phyloP scores from a whole-genome alignment of 1,140 invertebrate genomes.

The Cyphomyrmex costatus region DNA sequence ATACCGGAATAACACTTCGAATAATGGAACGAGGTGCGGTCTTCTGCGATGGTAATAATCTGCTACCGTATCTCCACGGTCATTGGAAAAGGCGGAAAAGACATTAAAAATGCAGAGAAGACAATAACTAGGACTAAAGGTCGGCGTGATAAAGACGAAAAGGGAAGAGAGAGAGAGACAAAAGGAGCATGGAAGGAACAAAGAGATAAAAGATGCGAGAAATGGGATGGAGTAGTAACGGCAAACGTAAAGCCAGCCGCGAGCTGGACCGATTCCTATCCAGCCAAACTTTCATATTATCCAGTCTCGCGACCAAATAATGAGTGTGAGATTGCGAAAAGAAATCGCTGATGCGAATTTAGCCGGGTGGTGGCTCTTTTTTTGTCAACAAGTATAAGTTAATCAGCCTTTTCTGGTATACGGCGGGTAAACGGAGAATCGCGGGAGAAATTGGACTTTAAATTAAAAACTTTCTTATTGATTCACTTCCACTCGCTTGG shows the following conservation, averaged over 20 bases:
- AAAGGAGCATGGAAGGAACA: background rate
- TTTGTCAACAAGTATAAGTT: conserved; percentile 49
- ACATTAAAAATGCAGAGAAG: conserved; percentile 58
- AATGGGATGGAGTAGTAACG: conserved; percentile 33
- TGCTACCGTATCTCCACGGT: conserved; percentile 6
- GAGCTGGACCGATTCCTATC: conserved; percentile 8
- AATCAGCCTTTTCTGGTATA: conserved; percentile 27
- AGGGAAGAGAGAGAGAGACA: too few species aligned
- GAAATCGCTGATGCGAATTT: conserved; percentile 20
- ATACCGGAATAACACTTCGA: conserved; percentile 52
- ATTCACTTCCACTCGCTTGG: conserved; percentile 45
- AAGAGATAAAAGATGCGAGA: conserved; percentile 30
- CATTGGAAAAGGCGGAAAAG: conserved; percentile 30
- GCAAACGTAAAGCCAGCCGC: conserved; percentile 37
- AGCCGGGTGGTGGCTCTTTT: background rate
- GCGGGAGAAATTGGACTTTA: conserved; percentile 50
- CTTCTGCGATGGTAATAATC: conserved; percentile 44
- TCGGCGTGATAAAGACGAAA: background rate
- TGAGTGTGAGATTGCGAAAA: conserved; percentile 22
- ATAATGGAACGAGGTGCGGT: conserved; percentile 31
- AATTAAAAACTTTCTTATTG: conserved; percentile 66
- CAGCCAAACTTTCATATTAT: conserved; percentile 53
- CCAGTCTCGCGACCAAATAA: conserved; percentile 50
- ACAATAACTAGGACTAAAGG: conserved; percentile 58
- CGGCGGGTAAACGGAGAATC: background rate